phyloP scores from a whole-genome alignment of 2,888 invertebrate genomes.

The Mystacides longicornis region DNA sequence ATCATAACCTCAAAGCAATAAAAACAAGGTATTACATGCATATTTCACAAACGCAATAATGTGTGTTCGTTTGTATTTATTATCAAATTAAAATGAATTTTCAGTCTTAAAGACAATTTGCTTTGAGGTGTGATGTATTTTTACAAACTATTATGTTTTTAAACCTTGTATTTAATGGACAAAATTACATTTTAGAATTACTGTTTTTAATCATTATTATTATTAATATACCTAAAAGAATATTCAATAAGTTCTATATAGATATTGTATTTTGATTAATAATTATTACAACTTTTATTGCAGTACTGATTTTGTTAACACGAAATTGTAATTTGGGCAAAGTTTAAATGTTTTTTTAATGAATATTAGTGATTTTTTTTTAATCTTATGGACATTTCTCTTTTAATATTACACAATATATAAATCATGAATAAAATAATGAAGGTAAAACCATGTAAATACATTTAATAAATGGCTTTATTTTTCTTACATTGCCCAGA shows the following conservation, averaged over 20 bases:
- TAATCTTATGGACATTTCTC: constrained; percentile 20
- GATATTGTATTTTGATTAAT: neutral
- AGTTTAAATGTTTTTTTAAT: constrained; percentile 17
- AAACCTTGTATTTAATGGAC: constrained; percentile 6
- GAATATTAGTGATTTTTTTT: constrained; percentile 22
- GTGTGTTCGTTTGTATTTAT: too few species aligned
- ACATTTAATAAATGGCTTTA: constrained; percentile 4
- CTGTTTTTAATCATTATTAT: constrained; percentile 23
- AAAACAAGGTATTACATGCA: too few species aligned
- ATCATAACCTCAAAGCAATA: too few species aligned
- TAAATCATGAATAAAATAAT: constrained; percentile 27
- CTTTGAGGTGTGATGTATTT: neutral
- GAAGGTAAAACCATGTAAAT: constrained; percentile 25
- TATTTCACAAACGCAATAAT: too few species aligned
- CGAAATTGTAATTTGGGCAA: constrained; percentile 25
- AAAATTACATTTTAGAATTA: constrained; percentile 18
- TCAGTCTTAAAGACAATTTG: too few species aligned
- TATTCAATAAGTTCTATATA: neutral
- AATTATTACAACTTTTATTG: constrained; percentile 9
- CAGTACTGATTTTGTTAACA: constrained; percentile 20
- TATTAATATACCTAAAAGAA: constrained; percentile 18
- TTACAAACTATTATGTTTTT: constrained; percentile 12
- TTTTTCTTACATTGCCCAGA: neutral
- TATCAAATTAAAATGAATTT: too few species aligned
- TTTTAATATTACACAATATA: constrained; percentile 24